phyloP scores from a whole-genome alignment of 2,797 vertebrate genomes.

The Hippopotamyrus pictus region DNA sequence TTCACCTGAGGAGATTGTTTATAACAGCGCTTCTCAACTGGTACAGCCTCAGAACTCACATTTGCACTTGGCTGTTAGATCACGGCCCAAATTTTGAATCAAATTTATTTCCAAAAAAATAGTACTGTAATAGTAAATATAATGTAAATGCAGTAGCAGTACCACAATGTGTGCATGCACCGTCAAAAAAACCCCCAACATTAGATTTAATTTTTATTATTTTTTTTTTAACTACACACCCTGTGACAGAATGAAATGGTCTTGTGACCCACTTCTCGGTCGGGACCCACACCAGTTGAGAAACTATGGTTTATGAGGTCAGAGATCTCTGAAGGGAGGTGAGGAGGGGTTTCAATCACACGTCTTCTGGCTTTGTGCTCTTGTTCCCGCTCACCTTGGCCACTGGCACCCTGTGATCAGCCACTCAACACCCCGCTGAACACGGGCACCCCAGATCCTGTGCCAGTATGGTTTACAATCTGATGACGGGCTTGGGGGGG shows the following conservation, averaged over 20 bases:
- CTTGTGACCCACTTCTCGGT: neutral
- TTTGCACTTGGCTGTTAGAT: neutral
- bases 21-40: neutral
- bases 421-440: neutral
- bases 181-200: neutral
- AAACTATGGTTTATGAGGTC: neutral
- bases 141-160: neutral
- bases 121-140: neutral
- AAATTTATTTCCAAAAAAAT: neutral
- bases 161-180: neutral
- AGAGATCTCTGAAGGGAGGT: neutral
- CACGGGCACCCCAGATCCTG: conserved; percentile 10
- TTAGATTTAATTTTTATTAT: neutral
- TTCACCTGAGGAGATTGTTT: neutral
- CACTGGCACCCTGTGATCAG: conserved; percentile 17
- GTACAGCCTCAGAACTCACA: neutral
- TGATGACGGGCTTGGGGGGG: conserved; percentile 1
- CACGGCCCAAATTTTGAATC: neutral
- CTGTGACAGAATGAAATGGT: neutral
- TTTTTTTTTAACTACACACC: neutral
- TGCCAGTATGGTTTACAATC: conserved; percentile 27
- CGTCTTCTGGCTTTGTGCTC: neutral
- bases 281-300: neutral
- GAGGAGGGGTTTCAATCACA: neutral
- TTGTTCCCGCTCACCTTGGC: neutral